Conservation (phyloP, 2,797 vertebrate species). For the Sternotherus odoratus region DNA sequence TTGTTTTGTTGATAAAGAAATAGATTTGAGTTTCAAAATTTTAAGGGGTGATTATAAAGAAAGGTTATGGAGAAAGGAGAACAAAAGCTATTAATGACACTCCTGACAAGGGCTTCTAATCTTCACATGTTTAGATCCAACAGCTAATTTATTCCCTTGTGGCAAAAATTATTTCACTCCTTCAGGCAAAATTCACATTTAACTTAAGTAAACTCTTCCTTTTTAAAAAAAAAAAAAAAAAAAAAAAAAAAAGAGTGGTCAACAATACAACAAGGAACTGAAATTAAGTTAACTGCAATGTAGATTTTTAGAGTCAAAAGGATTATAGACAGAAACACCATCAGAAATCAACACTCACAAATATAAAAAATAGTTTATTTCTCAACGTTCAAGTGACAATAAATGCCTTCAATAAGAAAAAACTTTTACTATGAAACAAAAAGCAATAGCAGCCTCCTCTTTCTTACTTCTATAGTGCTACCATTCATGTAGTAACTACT, state of each 20-base stretch:
- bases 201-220: neutral
- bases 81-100: neutral
- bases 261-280: neutral
- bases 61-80: neutral
- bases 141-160: neutral
- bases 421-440: neutral
- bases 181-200: neutral
- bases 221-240: too few species aligned
- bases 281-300: neutral
- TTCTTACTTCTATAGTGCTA: neutral
- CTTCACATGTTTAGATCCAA: neutral
- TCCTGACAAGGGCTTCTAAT: neutral
- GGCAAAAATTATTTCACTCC: neutral
- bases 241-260: neutral
- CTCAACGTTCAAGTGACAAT: neutral
- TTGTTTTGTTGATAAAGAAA: neutral
- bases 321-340: neutral
- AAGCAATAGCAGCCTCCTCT: neutral
- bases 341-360: neutral
- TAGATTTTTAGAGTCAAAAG: neutral
- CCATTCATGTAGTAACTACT: neutral
- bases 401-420: neutral
- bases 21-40: neutral
- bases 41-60: neutral
- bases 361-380: neutral